A percentile compares a stretch with the other conserved stretches of the same genome.
Conservation (phyloP, 2,797 vertebrate genomes). For the Macropus fuliginosus region DNA sequence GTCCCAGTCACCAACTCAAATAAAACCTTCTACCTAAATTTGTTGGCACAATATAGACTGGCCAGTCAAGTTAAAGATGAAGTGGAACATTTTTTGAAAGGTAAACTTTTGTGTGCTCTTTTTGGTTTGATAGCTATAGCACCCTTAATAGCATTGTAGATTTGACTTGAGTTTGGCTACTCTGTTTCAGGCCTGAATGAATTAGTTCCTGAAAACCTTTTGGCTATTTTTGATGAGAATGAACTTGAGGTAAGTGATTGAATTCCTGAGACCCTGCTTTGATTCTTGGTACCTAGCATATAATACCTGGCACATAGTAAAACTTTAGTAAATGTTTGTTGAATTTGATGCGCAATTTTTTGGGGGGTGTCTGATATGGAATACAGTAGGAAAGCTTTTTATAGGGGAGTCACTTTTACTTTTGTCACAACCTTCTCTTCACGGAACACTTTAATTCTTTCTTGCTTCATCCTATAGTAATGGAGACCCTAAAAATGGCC, state of each 20-base stretch:
- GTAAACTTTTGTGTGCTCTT: slow-evolving; percentile 81
- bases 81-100: slow-evolving; percentile 99
- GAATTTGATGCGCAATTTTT: background rate
- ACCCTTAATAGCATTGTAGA: background rate
- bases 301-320: background rate
- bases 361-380: background rate
- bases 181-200: slow-evolving; percentile 94
- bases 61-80: slow-evolving; percentile 98
- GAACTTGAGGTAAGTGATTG: slow-evolving; percentile 93
- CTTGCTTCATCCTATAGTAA: slow-evolving; percentile 43
- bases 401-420: slow-evolving; percentile 2
- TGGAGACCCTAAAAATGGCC: slow-evolving; percentile 20
- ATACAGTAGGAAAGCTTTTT: background rate
- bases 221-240: slow-evolving; percentile 99
- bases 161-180: slow-evolving; percentile 54
- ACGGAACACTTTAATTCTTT: slow-evolving; percentile 35
- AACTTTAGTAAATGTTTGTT: background rate
- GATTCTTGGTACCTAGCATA: background rate
- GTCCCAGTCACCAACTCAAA: slow-evolving; percentile 96
- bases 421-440: slow-evolving; percentile 21
- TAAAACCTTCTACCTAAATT: slow-evolving; percentile 98
- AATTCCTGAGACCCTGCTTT: background rate
- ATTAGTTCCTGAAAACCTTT: slow-evolving; percentile 97
- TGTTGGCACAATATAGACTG: slow-evolving; percentile 95
- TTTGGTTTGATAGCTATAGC: background rate